A percentile compares a stretch with the other conserved stretches of the same genome.
Conservation (phyloP, 35 echinoderm and acorn worm genomes). For the Hemicentrotus pulcherrimus region DNA sequence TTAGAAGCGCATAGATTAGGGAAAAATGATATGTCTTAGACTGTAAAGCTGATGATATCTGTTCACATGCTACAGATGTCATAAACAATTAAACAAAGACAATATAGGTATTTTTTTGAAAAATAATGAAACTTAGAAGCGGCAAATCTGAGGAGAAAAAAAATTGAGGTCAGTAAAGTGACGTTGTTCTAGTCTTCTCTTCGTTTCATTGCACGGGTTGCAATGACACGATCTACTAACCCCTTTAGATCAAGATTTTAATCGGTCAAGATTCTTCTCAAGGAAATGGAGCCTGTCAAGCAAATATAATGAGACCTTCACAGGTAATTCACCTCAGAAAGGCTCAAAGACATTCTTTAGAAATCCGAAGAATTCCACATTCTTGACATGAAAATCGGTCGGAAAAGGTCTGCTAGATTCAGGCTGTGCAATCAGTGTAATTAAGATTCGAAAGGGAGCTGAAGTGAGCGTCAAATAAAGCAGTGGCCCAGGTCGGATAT, state of each 20-base stretch:
- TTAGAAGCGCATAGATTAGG: too few species aligned
- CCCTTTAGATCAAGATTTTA: neutral
- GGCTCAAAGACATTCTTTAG: neutral
- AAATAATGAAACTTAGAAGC: too few species aligned
- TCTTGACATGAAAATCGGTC: neutral
- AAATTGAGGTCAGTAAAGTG: too few species aligned
- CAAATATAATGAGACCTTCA: neutral
- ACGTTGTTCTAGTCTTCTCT: too few species aligned
- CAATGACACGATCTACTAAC: neutral
- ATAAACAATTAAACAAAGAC: too few species aligned
- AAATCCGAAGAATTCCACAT: neutral
- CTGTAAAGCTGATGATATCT: too few species aligned
- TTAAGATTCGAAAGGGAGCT: neutral
- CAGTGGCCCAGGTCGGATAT: slow-evolving; percentile 11
- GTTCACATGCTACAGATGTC: too few species aligned
- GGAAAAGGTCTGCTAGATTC: slow-evolving; percentile 24
- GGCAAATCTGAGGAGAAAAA: too few species aligned
- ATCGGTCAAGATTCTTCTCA: neutral
- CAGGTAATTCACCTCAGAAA: neutral
- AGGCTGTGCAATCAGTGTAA: slow-evolving; percentile 6
- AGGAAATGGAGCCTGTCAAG: neutral
- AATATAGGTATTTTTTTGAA: too few species aligned
- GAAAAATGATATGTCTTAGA: too few species aligned
- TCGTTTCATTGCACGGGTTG: too few species aligned
- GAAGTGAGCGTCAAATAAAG: slow-evolving; percentile 38